Percentiles rank a stretch among this genome's conserved stretches.
Evolutionary conservation across 2,113 vertebrate genomes (phyloP).

Genomic region (Paracanthobrama guichenoti): DNA sequence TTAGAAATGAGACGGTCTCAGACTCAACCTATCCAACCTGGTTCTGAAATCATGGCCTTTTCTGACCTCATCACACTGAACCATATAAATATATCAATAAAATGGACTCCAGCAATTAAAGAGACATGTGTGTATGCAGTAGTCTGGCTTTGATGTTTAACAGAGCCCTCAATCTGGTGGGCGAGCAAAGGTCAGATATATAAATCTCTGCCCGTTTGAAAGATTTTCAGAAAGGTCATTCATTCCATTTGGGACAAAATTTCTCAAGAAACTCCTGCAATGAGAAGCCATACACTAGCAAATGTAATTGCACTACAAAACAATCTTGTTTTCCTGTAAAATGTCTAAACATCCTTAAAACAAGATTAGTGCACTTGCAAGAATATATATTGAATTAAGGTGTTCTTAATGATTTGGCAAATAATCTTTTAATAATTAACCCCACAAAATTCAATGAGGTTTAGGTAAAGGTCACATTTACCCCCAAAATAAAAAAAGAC

Average conservation of each 20-base stretch:
- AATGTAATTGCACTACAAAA: not conserved
- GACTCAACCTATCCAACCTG: not conserved
- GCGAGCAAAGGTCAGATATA: not conserved
- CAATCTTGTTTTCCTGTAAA: not conserved
- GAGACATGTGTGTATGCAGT: not conserved
- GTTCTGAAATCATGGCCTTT: not conserved
- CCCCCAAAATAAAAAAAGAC: not conserved
- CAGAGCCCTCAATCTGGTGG: not conserved
- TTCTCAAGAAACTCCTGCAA: not conserved
- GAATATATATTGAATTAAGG: too few species aligned
- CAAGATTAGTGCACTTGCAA: too few species aligned
- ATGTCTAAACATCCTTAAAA: not conserved
- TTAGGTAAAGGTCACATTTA: too few species aligned
- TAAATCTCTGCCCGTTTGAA: not conserved
- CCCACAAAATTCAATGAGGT: too few species aligned
- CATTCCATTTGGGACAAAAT: not conserved
- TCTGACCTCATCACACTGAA: not conserved
- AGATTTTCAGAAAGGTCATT: not conserved
- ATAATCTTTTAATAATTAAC: too few species aligned
- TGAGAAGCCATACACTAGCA: too few species aligned
- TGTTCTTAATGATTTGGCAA: too few species aligned
- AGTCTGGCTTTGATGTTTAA: not conserved
- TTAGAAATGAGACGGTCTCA: slow-evolving; percentile 1
- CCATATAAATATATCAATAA: slow-evolving; percentile 1
- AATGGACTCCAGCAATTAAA: not conserved